A percentile compares a stretch with the other conserved stretches of the same genome.
Evolutionary conservation across 2,113 vertebrate genomes (phyloP).

Genomic region (Athene noctua): DNA sequence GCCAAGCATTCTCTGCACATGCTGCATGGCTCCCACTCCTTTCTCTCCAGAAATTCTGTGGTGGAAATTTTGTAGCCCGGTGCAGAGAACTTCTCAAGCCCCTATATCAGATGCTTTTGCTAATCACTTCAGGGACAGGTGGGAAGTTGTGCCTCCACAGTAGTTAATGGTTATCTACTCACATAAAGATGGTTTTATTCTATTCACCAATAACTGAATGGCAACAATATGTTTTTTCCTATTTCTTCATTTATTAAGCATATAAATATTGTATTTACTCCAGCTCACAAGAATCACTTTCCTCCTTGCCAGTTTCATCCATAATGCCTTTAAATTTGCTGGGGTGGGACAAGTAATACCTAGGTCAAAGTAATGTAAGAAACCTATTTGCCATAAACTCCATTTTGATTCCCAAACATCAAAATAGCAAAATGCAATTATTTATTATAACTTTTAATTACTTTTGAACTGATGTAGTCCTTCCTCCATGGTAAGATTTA

Average conservation of each 20-base stretch:
- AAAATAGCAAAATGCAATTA: neutral
- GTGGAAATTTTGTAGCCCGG: neutral
- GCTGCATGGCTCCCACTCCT: neutral
- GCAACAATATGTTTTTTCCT: neutral
- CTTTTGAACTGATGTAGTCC: neutral
- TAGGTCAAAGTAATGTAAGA: neutral
- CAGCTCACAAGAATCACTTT: neutral
- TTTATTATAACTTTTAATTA: neutral
- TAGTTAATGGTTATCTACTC: neutral
- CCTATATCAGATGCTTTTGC: neutral
- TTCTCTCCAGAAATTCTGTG: fast-evolving
- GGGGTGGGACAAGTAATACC: neutral
- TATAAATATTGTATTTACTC: neutral
- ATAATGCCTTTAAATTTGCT: neutral
- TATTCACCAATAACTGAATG: neutral
- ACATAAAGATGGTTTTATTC: neutral
- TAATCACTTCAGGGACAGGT: neutral
- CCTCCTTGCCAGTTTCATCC: neutral
- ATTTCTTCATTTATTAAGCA: neutral
- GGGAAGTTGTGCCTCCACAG: neutral
- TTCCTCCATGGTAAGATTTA: neutral
- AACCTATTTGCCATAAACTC: neutral
- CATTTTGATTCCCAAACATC: neutral
- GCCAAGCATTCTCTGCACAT: neutral
- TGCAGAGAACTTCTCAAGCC: neutral